A percentile compares a stretch with the other conserved stretches of the same genome.
These are phyloP conservation scores for Acromyrmex echinatior DNA, from an alignment of 1,140 invertebrate species.

Conservation along the genomic window DNA sequence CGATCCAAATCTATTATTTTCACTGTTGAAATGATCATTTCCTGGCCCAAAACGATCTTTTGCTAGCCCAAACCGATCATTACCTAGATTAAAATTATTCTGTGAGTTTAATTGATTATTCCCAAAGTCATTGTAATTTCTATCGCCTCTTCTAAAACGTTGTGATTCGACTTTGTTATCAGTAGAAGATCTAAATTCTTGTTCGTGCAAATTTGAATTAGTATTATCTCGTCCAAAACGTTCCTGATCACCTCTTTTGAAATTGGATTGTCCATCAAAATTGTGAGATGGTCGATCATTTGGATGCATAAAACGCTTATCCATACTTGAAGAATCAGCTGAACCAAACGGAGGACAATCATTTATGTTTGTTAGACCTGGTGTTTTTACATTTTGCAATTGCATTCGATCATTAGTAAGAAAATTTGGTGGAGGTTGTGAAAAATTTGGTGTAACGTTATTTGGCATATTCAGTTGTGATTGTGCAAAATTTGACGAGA, in stretches of 20 bases:
- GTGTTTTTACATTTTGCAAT: constrained; percentile 56
- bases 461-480: constrained; percentile 76
- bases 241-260: constrained; percentile 45
- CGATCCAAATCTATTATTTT: constrained; percentile 58
- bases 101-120: constrained; percentile 72
- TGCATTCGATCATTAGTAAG: constrained; percentile 62
- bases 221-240: constrained; percentile 55
- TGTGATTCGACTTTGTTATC: constrained; percentile 58
- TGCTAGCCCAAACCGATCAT: constrained; percentile 68
- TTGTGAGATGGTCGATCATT: constrained; percentile 61
- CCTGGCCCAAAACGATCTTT: constrained; percentile 66
- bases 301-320: constrained; percentile 51
- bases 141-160: constrained; percentile 62
- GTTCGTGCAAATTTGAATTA: constrained; percentile 35
- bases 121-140: constrained; percentile 58
- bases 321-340: constrained; percentile 23
- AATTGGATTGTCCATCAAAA: constrained; percentile 8
- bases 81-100: constrained; percentile 67
- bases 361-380: constrained; percentile 39
- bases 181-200: constrained; percentile 67
- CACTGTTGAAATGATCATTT: constrained; percentile 55
- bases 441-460: constrained; percentile 69
- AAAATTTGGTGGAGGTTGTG: constrained; percentile 74
- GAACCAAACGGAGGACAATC: constrained; percentile 61
- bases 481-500: constrained; percentile 76